phyloP scores from a whole-genome alignment of 2,888 invertebrate genomes.

The Dinocampus coccinellae region DNA sequence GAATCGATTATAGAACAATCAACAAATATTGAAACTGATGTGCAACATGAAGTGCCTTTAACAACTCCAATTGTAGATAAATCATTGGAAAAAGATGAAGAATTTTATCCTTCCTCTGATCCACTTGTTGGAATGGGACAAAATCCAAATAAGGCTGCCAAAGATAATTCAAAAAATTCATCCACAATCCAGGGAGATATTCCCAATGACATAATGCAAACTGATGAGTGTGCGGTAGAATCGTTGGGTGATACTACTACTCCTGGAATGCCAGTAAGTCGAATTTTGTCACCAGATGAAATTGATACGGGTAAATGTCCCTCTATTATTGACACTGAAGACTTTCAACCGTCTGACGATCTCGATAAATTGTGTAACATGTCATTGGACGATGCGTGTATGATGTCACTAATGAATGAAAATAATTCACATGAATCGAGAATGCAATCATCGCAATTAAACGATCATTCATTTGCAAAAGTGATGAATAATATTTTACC shows the following conservation, averaged over 20 bases:
- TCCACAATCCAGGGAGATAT: slow-evolving; percentile 3
- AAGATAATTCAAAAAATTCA: slow-evolving; percentile 17
- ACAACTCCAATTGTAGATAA: not conserved
- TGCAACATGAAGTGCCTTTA: slow-evolving; percentile 22
- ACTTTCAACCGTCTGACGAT: slow-evolving; percentile 45
- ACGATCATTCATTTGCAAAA: slow-evolving; percentile 54
- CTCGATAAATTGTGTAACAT: slow-evolving; percentile 49
- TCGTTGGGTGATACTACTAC: slow-evolving; percentile 6
- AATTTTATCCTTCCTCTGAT: slow-evolving; percentile 43
- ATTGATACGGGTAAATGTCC: slow-evolving; percentile 38
- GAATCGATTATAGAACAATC: not conserved
- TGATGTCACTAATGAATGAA: slow-evolving; percentile 52
- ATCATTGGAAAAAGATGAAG: slow-evolving; percentile 29
- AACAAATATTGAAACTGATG: not conserved
- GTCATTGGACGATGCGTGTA: slow-evolving; percentile 46
- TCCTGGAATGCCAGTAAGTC: slow-evolving; percentile 28
- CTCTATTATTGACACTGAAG: slow-evolving; percentile 37
- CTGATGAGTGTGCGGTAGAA: slow-evolving; percentile 17
- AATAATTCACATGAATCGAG: slow-evolving; percentile 16
- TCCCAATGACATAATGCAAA: slow-evolving; percentile 7
- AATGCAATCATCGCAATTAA: slow-evolving; percentile 36
- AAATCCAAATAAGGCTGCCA: slow-evolving; percentile 13
- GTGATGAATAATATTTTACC: slow-evolving; percentile 54
- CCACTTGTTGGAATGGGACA: slow-evolving; percentile 44
- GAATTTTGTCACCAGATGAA: slow-evolving; percentile 33